Base-by-base conservation (phyloP, 2,797 vertebrate genomes). In the Takifugu ocellatus region DNA sequence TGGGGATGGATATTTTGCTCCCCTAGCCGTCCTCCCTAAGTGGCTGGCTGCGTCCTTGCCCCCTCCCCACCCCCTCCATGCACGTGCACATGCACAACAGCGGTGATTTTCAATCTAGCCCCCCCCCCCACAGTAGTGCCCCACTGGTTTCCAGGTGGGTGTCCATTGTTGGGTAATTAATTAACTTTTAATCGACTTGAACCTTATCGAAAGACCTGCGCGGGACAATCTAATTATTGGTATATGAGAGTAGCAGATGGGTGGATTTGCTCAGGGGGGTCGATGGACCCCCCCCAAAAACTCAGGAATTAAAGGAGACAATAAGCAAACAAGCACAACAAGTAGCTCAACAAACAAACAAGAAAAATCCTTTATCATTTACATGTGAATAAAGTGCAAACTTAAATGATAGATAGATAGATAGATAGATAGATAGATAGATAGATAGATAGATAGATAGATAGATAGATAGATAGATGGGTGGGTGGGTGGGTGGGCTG, bases 1-100 rank as follows among this genome's bases (percentile, higher is more conserved):
- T 93, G 92, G 92, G 79, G 88, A 84, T 89, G 84, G 85, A 89
- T 91, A 88, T 82, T 77, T 91, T 87, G 88, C 91, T 87, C 91
- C 88, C 78, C 87, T 84, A 74, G 73, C 88, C 85, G 83, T 89
- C 74, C 88, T 87, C 72, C 59, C 86, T 85, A 90, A 91, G 88
- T 90, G 93, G 89, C 87, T 90, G 93, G 89, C 87, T 93, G 90
- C 78, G 59, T 88, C 57, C 78, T 65, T 70, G 83, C 84, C 55
- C 68, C 84, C 72, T 68, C 81, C 85, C 84, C 71, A 47, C 74
- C 87, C 79, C 86, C 75, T 68, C 58, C 56, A 42, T 49, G 44
- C 6, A n/a, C 17, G 3, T 46, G 3, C 17, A 14, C 14, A 29
- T 65, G 53, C 27, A 21, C 49, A 52, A 17, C 66, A 59, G 59